Evolutionary conservation across 1,140 invertebrate genomes (phyloP), one percentile per base, ranked within the genome.

Genomic region (Drosophila tropicalis): DNA sequence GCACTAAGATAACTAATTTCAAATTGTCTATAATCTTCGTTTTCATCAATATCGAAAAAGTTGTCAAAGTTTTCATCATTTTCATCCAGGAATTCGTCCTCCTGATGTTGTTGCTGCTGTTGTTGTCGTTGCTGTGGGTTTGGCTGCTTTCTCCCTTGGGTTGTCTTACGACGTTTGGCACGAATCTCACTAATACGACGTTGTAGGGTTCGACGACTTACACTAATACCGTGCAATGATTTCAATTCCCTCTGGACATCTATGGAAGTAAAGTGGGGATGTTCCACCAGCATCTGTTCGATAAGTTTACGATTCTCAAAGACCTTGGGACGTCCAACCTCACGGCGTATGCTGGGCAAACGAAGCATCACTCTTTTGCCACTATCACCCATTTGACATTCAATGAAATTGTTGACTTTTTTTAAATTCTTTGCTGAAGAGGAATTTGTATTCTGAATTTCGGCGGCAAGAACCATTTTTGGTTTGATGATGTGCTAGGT

Each of bases 131-230:
- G n/a, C 10, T 29, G 25, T 22, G 29, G 29, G 29, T 40, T 9
- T 10, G 15, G 40, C 1, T 22, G 44, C 34, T 36, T 12, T 10
- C 7, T 36, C 12, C 34, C 34, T 36, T 9, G 34, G 5, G 1
- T 12, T 36, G 34, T 36, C 12, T 39, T 44, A 40, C 15, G 4
- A 13, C 36, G 64, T 22, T 62, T 72, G 3, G 72, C 32, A 22
- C 70, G 60, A 6, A 87, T 80, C 44, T 89, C 79, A 56, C 84
- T 83, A 17, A 87, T 89, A 17, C 84, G 73, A 1, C 84, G 65
- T 15, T 87, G 83, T 7, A 87, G 40, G 0, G 84, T 87, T 39
- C 83, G 70, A 4, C 80, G 80, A n/a, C 80, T 87, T 1, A 83
- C 70, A 5, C 77, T 72, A 22, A 89, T 89, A 51, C 80, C 84